Conservation (phyloP, 2,113 vertebrate genomes). For the Neolamprologus devosi region DNA sequence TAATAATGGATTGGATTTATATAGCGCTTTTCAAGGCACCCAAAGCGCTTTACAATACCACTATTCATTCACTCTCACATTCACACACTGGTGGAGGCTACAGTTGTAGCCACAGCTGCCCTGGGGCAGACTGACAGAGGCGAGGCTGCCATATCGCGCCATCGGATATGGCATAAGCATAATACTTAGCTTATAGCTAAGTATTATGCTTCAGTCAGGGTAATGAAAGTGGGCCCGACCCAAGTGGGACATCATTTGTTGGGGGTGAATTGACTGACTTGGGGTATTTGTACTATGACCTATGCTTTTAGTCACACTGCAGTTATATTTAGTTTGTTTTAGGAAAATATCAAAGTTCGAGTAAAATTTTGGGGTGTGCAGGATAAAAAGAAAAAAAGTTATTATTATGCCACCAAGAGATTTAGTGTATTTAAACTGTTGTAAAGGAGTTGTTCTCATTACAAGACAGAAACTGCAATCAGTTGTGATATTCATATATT, state of each 20-base stretch:
- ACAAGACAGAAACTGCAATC: background rate
- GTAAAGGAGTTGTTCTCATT: background rate
- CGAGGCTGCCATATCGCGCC: too few species aligned
- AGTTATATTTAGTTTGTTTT: background rate
- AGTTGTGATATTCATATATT: background rate
- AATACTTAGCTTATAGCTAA: background rate
- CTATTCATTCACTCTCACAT: too few species aligned
- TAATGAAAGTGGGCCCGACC: background rate
- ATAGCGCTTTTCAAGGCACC: too few species aligned
- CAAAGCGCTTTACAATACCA: fast-evolving
- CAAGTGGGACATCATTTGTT: background rate
- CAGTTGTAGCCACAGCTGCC: too few species aligned
- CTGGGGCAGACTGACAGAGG: too few species aligned
- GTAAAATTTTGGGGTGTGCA: background rate
- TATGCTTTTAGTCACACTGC: background rate
- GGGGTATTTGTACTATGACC: background rate
- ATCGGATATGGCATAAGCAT: too few species aligned
- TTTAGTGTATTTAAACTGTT: background rate
- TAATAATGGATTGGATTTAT: too few species aligned
- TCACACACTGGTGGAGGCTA: too few species aligned
- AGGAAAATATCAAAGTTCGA: background rate
- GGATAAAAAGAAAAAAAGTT: background rate
- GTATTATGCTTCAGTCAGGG: background rate
- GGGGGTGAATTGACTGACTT: background rate
- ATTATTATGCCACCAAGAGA: background rate